Conservation (phyloP, 1,140 invertebrate species). For the Danaus melanippus region DNA sequence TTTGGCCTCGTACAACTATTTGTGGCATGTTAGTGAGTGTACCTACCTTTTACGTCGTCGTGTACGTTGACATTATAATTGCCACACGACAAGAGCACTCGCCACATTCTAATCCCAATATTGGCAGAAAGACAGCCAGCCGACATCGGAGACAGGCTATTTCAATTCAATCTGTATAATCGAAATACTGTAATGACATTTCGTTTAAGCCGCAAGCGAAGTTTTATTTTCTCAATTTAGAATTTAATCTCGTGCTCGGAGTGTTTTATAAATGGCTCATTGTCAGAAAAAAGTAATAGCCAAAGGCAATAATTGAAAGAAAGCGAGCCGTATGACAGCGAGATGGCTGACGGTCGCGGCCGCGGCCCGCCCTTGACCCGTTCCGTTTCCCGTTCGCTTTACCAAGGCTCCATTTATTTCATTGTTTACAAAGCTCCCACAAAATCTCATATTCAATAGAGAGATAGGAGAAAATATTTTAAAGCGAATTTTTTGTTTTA, state of each 20-base stretch:
- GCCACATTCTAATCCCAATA: constrained; percentile 36
- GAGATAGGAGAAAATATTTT: not conserved
- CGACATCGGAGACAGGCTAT: too few relatives aligned
- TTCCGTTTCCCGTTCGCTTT: constrained; percentile 31
- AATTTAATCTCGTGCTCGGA: not conserved
- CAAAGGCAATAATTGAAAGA: constrained; percentile 31
- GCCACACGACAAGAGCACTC: constrained; percentile 44
- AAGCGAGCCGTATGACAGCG: constrained; percentile 28
- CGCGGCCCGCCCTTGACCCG: constrained; percentile 47
- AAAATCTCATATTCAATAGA: constrained; percentile 4
- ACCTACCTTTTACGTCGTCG: constrained; percentile 24
- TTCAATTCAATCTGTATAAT: too few relatives aligned
- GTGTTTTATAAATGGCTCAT: constrained; percentile 16
- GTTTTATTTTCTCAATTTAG: too few relatives aligned
- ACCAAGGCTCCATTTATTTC: constrained; percentile 35
- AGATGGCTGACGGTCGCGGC: constrained; percentile 32
- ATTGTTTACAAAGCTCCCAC: constrained; percentile 21
- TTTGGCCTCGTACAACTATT: constrained; percentile 58
- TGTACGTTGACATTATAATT: constrained; percentile 42
- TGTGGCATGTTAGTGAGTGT: constrained; percentile 37
- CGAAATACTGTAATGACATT: too few relatives aligned
- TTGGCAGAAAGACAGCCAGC: too few relatives aligned
- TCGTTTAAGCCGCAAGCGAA: too few relatives aligned
- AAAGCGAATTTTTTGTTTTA: too few relatives aligned
- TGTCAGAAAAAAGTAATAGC: constrained; percentile 28